Evolutionary conservation across 2,113 vertebrate genomes (phyloP).

Genomic region (Callipepla californica): DNA sequence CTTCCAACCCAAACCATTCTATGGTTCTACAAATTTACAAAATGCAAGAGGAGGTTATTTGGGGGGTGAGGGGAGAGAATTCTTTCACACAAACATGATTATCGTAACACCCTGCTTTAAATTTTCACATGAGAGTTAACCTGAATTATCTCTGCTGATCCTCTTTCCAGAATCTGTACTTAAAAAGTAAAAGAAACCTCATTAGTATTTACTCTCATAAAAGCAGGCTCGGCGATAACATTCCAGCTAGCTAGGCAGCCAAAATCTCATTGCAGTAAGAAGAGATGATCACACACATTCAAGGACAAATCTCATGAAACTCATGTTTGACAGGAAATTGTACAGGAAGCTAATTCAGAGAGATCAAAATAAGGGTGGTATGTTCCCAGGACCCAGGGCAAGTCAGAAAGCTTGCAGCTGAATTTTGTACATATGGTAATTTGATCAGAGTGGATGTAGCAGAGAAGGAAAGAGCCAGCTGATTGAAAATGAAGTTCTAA

Average conservation of each 20-base stretch:
- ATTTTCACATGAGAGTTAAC: conserved; percentile 9
- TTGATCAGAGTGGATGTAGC: conserved; percentile 47
- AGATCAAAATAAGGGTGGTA: conserved; percentile 77
- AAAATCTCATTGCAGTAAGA: conserved; percentile 40
- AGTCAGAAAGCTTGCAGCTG: conserved; percentile 69
- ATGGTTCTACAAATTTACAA: neutral
- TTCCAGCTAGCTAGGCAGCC: conserved; percentile 57
- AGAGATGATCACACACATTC: conserved; percentile 56
- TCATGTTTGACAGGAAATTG: conserved; percentile 76
- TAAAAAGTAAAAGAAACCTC: conserved; percentile 20
- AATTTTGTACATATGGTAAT: conserved; percentile 63
- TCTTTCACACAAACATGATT: neutral
- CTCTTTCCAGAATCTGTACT: neutral
- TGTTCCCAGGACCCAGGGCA: conserved; percentile 80
- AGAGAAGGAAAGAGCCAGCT: neutral
- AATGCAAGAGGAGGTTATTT: neutral
- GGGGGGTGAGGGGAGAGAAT: neutral
- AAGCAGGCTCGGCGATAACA: conserved; percentile 37
- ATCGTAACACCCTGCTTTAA: neutral
- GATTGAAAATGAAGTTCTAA: conserved; percentile 5
- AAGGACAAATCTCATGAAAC: conserved; percentile 76
- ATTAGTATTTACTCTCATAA: conserved; percentile 32
- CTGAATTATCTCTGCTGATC: conserved; percentile 6
- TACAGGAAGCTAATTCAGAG: conserved; percentile 75
- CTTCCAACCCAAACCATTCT: too few relatives aligned